Evolutionary conservation across 2,113 vertebrate species (phyloP).

Genomic region (Rhinopithecus roxellana): DNA sequence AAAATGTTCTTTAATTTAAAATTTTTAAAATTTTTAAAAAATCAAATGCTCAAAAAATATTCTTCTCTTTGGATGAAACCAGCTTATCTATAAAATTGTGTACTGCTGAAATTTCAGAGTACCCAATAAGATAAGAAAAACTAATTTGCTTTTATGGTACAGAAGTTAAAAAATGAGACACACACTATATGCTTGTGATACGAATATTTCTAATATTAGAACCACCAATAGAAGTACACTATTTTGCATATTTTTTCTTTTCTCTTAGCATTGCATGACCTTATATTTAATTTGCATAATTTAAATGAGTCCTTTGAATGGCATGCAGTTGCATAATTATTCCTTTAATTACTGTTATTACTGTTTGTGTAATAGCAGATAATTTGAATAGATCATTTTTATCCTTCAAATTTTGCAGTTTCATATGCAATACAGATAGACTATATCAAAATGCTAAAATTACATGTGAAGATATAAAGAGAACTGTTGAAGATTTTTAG

Average conservation of each 20-base stretch:
- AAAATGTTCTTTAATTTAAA: neutral
- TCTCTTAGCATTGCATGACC: conserved; percentile 51
- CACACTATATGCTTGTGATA: conserved; percentile 46
- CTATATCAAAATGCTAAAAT: conserved; percentile 44
- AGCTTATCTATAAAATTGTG: conserved; percentile 51
- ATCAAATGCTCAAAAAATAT: conserved; percentile 44
- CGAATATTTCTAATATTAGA: conserved; percentile 47
- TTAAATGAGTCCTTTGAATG: conserved; percentile 73
- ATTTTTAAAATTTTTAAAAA: neutral
- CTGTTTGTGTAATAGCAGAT: conserved; percentile 66
- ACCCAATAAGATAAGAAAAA: conserved; percentile 71
- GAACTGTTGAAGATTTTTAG: neutral
- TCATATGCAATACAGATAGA: conserved; percentile 33
- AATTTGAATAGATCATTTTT: conserved; percentile 68
- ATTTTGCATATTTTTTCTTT: conserved; percentile 64
- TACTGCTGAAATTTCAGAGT: conserved; percentile 57
- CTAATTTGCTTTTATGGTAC: conserved; percentile 68
- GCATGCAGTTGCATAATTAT: conserved; percentile 67
- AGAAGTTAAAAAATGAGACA: conserved; percentile 62
- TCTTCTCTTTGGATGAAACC: conserved; percentile 44
- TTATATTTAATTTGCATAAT: conserved; percentile 64
- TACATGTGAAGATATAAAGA: conserved; percentile 7
- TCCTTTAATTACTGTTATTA: conserved; percentile 63
- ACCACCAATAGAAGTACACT: conserved; percentile 5
- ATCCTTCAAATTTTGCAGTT: conserved; percentile 64